phyloP scores from a whole-genome alignment of 2,888 invertebrate genomes.

The Drosophila quinaria region DNA sequence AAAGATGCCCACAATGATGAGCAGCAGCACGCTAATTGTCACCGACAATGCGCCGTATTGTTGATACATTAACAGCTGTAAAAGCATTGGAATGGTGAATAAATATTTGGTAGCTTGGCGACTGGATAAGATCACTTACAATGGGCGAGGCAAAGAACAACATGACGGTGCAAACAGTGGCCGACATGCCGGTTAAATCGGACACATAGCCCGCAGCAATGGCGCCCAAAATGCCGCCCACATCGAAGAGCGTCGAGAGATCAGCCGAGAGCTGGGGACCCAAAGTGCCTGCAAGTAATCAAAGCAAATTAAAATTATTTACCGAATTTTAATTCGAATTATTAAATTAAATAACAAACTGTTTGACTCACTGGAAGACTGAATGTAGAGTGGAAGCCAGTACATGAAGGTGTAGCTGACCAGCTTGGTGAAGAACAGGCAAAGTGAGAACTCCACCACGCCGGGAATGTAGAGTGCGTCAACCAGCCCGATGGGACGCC shows the following conservation, averaged over 20 bases:
- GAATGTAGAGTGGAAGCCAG: slow-evolving; percentile 97
- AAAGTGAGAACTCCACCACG: slow-evolving; percentile 96
- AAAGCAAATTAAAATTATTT: not conserved
- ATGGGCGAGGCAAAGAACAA: slow-evolving; percentile 92
- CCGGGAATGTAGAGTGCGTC: slow-evolving; percentile 94
- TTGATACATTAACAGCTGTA: slow-evolving; percentile 93
- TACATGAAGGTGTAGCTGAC: slow-evolving; percentile 99
- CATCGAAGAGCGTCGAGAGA: slow-evolving; percentile 93
- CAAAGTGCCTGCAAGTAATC: slow-evolving; percentile 87
- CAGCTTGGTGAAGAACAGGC: slow-evolving; percentile 97
- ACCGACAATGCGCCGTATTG: slow-evolving; percentile 89
- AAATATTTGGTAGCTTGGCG: not conserved
- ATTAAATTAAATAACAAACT: too few relatives aligned
- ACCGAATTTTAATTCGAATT: too few relatives aligned
- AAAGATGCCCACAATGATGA: slow-evolving; percentile 91
- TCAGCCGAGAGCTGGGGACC: slow-evolving; percentile 90
- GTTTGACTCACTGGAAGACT: slow-evolving; percentile 90
- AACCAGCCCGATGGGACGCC: slow-evolving; percentile 79
- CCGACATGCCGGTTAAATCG: slow-evolving; percentile 94
- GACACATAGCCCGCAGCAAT: slow-evolving; percentile 94
- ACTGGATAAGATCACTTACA: slow-evolving; percentile 86
- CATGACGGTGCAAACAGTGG: slow-evolving; percentile 94
- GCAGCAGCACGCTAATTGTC: slow-evolving; percentile 88
- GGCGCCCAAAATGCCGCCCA: slow-evolving; percentile 96
- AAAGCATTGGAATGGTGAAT: slow-evolving; percentile 47